Percentiles rank a stretch among this genome's conserved stretches.
These are phyloP conservation scores for Bolinopsis microptera DNA, from an alignment of 37 sponge, comb jelly and placozoan genomes.

Conservation along the genomic window DNA sequence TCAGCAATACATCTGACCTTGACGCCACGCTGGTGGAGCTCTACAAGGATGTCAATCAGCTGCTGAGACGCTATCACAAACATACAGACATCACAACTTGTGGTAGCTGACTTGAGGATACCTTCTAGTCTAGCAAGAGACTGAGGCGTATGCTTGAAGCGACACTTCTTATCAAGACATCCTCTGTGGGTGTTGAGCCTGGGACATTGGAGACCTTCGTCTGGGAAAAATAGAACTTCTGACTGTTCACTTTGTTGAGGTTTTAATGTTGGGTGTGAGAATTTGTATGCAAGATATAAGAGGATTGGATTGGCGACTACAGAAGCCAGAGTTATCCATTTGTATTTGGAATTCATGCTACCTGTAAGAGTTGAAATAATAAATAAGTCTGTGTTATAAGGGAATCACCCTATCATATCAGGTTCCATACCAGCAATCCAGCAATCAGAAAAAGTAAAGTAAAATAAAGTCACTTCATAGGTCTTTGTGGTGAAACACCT, in stretches of 20 bases:
- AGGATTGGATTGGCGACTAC: slow-evolving; percentile 4
- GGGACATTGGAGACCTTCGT: slow-evolving; percentile 56
- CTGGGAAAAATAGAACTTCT: slow-evolving; percentile 56
- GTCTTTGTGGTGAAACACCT: too few species aligned
- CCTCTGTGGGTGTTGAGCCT: background rate
- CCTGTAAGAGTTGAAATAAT: background rate
- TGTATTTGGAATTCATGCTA: background rate
- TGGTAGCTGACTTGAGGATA: background rate
- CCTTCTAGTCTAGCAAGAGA: slow-evolving; percentile 19
- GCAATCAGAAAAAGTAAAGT: too few species aligned
- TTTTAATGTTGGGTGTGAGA: background rate
- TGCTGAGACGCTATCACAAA: slow-evolving; percentile 36
- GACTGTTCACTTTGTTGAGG: background rate
- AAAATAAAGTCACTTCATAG: too few species aligned
- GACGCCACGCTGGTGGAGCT: slow-evolving; percentile 3
- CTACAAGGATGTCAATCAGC: slow-evolving; percentile 18
- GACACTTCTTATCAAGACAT: background rate
- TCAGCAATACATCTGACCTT: slow-evolving; percentile 7
- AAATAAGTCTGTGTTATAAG: too few species aligned
- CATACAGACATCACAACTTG: slow-evolving; percentile 50
- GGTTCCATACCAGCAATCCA: too few species aligned
- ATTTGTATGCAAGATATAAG: slow-evolving; percentile 51
- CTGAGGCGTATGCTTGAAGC: background rate
- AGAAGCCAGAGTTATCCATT: background rate
- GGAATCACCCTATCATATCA: too few species aligned